phyloP scores from a whole-genome alignment of 64 coral and sea anemone species.

The Actinia tenebrosa region DNA sequence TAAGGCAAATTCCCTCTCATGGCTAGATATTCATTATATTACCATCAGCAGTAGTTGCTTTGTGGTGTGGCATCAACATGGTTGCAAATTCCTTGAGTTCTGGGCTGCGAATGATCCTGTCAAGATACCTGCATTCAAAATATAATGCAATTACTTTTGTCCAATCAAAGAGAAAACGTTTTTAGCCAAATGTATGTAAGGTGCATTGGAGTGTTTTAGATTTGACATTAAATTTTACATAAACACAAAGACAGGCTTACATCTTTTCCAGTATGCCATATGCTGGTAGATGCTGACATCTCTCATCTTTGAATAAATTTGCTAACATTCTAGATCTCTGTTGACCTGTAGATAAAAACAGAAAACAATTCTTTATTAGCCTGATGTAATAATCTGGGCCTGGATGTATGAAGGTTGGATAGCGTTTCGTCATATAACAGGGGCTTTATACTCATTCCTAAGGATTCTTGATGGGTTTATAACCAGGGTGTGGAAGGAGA shows the following conservation, averaged over 20 bases:
- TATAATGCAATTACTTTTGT: not conserved
- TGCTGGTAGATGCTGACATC: constrained; percentile 92
- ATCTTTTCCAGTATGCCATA: constrained; percentile 98
- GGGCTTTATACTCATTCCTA: no score
- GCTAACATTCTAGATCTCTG: constrained; percentile 94
- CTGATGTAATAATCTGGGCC: no score
- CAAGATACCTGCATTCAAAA: constrained; percentile 75
- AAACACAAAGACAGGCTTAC: constrained; percentile 21
- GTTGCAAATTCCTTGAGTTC: constrained; percentile 92
- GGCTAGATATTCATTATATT: not conserved
- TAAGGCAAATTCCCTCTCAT: no score
- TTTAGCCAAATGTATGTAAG: no score
- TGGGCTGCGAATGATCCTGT: constrained; percentile 94
- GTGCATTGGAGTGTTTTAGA: no score
- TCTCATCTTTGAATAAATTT: constrained; percentile 94
- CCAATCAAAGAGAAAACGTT: no score
- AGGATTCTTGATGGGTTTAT: no score
- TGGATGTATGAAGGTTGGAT: no score
- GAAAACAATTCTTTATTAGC: no score
- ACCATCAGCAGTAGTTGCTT: constrained; percentile 91
- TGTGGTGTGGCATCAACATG: constrained; percentile 90
- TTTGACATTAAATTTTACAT: no score
- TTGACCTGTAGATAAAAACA: constrained; percentile 50
- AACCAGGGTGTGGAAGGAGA: no score
- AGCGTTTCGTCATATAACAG: no score